These are phyloP conservation scores for Tenthredo scrophulariae DNA, from an alignment of 2,888 invertebrate species.

Conservation along the genomic window DNA sequence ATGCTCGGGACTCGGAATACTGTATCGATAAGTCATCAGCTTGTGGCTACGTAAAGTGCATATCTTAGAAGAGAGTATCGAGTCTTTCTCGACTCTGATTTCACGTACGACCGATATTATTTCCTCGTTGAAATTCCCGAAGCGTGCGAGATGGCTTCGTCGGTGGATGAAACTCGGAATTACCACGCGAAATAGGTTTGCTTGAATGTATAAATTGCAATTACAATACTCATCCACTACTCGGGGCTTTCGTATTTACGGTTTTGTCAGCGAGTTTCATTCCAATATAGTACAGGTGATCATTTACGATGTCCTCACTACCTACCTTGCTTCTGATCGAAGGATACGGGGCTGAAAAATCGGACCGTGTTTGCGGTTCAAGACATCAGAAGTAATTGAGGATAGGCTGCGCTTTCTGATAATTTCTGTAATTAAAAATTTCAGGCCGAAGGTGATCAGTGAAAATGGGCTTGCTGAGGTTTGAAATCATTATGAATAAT, in stretches of 20 bases:
- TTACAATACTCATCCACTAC: slow-evolving; percentile 20
- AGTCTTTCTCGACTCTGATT: slow-evolving; percentile 30
- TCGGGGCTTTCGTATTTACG: neutral
- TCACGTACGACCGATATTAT: slow-evolving; percentile 24
- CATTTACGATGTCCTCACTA: neutral
- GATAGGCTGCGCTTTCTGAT: neutral
- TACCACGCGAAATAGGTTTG: slow-evolving; percentile 28
- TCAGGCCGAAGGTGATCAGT: neutral
- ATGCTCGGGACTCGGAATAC: neutral
- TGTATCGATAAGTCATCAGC: slow-evolving; percentile 49
- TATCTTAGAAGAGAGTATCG: slow-evolving; percentile 35
- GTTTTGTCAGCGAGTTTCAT: slow-evolving; percentile 3
- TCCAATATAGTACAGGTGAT: neutral
- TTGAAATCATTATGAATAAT: slow-evolving; percentile 48
- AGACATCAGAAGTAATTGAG: neutral
- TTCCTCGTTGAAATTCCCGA: slow-evolving; percentile 37
- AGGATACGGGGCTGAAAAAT: neutral
- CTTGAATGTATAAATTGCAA: slow-evolving; percentile 30
- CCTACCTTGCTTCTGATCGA: neutral
- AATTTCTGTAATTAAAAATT: neutral
- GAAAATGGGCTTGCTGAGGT: slow-evolving; percentile 50
- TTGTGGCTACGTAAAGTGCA: slow-evolving; percentile 33
- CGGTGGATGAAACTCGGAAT: slow-evolving; percentile 35
- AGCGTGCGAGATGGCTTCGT: slow-evolving; percentile 24
- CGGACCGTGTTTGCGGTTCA: neutral